phyloP scores from a whole-genome alignment of 2,797 vertebrate species.

The Uromys caudimaculatus region DNA sequence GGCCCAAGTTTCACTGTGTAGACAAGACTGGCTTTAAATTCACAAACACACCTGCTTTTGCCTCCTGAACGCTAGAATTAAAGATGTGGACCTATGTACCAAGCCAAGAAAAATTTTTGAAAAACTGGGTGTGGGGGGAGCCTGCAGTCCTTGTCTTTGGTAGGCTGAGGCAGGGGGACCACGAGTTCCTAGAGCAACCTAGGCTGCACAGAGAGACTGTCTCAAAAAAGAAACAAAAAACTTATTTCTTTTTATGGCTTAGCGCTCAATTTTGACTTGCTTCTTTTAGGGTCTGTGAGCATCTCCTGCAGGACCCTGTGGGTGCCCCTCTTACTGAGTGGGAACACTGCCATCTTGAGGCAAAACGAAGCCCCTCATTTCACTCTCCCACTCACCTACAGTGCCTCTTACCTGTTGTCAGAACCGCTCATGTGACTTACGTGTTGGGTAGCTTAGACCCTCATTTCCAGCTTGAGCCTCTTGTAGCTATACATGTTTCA shows the following conservation, averaged over 20 bases:
- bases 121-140: not conserved
- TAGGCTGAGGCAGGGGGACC: not conserved
- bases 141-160: not conserved
- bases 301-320: not conserved
- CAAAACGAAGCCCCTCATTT: not conserved
- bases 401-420: not conserved
- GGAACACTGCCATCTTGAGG: not conserved
- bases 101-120: not conserved
- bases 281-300: not conserved
- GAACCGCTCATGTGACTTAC: not conserved
- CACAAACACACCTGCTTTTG: not conserved
- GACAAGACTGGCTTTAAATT: not conserved
- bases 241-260: not conserved
- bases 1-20: not conserved
- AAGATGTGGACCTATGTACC: not conserved
- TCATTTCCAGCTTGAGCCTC: not conserved
- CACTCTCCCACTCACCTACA: not conserved
- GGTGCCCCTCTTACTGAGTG: not conserved
- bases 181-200: not conserved
- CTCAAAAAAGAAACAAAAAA: not conserved
- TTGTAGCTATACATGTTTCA: not conserved
- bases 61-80: no score
- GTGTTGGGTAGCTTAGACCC: not conserved
- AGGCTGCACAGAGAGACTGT: not conserved
- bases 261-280: not conserved